A percentile compares a stretch with the other conserved stretches of the same genome.
Conservation (phyloP, 2,113 vertebrate species). For the Ploceus nigricollis region DNA sequence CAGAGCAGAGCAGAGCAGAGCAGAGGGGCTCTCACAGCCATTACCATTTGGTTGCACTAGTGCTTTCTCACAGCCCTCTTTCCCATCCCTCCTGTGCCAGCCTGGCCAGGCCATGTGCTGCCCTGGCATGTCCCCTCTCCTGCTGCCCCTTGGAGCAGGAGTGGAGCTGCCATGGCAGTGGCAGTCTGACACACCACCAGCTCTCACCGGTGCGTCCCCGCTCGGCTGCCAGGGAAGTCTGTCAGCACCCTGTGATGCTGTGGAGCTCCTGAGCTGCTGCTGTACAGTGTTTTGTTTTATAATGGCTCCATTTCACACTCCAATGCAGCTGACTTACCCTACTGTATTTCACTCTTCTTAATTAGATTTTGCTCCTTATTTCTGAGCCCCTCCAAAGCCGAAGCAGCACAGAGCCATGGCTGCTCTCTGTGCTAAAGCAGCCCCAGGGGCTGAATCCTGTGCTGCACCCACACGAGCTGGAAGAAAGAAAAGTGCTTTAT, state of each 20-base stretch:
- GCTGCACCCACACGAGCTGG: background rate
- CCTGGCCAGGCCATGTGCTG: accelerated
- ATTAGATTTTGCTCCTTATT: constrained; percentile 21
- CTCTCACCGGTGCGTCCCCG: accelerated
- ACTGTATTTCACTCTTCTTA: constrained; percentile 24
- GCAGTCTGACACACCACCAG: background rate
- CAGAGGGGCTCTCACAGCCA: background rate
- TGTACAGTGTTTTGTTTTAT: background rate
- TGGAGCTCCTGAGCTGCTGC: background rate
- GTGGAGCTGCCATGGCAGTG: background rate
- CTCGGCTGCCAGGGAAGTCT: background rate
- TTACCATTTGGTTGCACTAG: background rate
- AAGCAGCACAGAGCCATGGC: background rate
- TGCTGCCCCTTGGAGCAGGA: background rate
- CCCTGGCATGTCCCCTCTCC: accelerated
- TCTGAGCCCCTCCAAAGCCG: background rate
- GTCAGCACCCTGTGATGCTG: background rate
- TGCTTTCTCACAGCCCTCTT: accelerated
- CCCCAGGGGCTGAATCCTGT: background rate
- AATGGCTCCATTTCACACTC: constrained; percentile 45
- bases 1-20: background rate
- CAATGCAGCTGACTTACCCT: constrained; percentile 10
- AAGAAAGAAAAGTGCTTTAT: background rate
- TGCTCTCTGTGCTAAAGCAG: background rate
- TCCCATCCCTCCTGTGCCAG: background rate